Evolutionary conservation across 2,888 invertebrate species (phyloP).

Genomic region (Dicycla oo): DNA sequence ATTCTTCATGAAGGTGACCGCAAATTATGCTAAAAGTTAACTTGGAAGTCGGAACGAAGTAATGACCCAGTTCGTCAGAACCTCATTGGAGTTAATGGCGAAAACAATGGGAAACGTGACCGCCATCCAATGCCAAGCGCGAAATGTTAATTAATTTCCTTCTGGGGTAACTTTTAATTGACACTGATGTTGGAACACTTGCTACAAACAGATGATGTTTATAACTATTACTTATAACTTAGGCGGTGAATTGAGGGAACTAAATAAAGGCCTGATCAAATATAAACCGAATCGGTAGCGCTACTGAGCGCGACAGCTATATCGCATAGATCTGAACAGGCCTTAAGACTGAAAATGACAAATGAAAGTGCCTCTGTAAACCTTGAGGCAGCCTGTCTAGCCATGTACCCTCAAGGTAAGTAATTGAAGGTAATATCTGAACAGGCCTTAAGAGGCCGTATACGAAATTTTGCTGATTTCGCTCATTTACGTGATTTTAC

Average conservation of each 20-base stretch:
- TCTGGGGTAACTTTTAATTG: conserved; percentile 60
- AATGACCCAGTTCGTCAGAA: conserved; percentile 28
- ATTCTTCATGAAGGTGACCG: not conserved
- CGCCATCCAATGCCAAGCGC: conserved; percentile 39
- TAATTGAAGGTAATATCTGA: no score
- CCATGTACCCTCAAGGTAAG: not conserved
- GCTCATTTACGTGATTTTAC: no score
- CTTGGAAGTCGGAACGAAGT: conserved; percentile 3
- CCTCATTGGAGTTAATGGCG: conserved; percentile 34
- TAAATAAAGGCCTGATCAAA: no score
- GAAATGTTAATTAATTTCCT: conserved; percentile 58
- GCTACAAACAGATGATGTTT: not conserved
- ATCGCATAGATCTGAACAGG: no score
- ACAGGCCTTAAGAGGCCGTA: no score
- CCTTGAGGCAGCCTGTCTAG: no score
- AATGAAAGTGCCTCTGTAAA: not conserved
- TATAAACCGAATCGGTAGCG: no score
- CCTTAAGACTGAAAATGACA: not conserved
- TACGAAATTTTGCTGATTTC: no score
- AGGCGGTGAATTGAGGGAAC: not conserved
- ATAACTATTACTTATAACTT: not conserved
- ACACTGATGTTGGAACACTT: conserved; percentile 23
- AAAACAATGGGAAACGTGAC: conserved; percentile 66
- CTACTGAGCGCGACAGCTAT: no score
- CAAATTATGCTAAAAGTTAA: conserved; percentile 21